Evolutionary conservation across 2,888 invertebrate genomes (phyloP), one percentile per base, ranked within the genome.

Genomic region (Drosophila anomelani): DNA sequence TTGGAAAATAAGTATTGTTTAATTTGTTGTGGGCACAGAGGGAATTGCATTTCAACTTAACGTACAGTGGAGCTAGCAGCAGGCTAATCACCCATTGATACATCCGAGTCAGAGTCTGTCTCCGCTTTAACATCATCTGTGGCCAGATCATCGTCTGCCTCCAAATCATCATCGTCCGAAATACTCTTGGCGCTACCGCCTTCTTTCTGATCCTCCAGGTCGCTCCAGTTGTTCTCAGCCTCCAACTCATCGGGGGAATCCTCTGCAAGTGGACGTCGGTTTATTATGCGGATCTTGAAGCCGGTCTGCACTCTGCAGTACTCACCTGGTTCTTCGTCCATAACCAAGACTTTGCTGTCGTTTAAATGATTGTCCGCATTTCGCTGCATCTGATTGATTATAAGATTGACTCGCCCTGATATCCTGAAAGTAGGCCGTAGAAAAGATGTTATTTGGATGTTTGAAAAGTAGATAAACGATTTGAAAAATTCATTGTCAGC

Each of bases 351-450:
- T 76, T 91, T 90, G 36, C 88, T 85, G 68, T 80, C 89, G 68
- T 91, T 90, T 12, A 92, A 74, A 44, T 76, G 79, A 17, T 91
- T 91, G 36, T 89, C 88, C 1, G 85, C 80, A 72, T 92, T 92
- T 3, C 90, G 88, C 71, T 91, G 90, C 68, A 93, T 92, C 87
- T 93, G 92, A 72, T 85, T 91, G 2, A 93, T 90, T 44, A 93
- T 81, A 57, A 93, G 81, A 66, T 91, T 89, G 8, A 93, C 80
- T 4, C 92, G 88, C 10, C 93, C 93, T 47, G 89, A 89, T 0
- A 92, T 79, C 76, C 93, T 93, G 34, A 20, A 82, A 85, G 73
- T 47, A n/a, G 34, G 17, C 59, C 55, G 62, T 9, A 12, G 20
- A 10, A 32, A 60, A 17, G 5, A 38, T 57, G 39, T 20, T 39